Percentiles rank a stretch among this genome's conserved stretches.
Conservation (phyloP, 2,797 vertebrate genomes). For the Balearica regulorum region DNA sequence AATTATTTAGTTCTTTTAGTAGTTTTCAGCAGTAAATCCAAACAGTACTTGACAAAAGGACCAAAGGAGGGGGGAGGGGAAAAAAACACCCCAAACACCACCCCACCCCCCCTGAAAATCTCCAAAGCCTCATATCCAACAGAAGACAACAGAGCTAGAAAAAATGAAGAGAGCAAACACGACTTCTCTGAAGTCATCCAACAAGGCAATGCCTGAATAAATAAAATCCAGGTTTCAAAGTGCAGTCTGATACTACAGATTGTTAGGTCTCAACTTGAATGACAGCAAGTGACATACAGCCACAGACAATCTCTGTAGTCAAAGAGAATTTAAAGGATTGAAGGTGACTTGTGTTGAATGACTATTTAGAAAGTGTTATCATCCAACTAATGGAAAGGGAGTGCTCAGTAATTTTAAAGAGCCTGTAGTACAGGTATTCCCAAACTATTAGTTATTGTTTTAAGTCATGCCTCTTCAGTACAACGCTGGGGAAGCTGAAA, state of each 20-base stretch:
- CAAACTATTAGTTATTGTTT: background rate
- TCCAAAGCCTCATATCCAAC: background rate
- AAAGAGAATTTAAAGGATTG: background rate
- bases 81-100: too few species aligned
- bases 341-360: background rate
- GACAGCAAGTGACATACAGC: background rate
- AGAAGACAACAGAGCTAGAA: background rate
- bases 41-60: background rate
- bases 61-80: rapidly evolving
- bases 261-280: background rate
- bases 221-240: background rate
- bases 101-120: too few species aligned
- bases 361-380: background rate
- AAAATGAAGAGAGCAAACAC: background rate
- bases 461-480: background rate
- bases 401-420: background rate
- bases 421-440: background rate
- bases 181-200: background rate
- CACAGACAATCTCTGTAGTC: background rate
- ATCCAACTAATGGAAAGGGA: background rate
- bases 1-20: background rate
- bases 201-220: background rate
- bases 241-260: background rate
- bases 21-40: background rate
- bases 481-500: background rate